Conservation (phyloP, 2,888 invertebrate genomes). For the Ptilodon capucinus region DNA sequence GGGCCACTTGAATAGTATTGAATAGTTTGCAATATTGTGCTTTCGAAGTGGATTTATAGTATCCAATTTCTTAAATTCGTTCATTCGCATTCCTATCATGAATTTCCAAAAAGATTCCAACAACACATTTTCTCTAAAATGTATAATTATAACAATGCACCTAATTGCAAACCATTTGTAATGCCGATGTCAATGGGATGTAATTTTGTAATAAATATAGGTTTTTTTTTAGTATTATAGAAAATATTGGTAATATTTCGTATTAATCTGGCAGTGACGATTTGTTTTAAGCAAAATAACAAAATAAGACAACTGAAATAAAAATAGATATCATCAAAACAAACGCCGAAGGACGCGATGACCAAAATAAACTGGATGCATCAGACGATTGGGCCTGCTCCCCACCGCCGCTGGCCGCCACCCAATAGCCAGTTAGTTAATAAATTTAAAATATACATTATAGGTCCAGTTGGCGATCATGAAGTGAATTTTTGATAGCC, state of each 20-base stretch:
- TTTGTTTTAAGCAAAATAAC: slow-evolving; percentile 16
- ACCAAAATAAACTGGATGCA: slow-evolving; percentile 68
- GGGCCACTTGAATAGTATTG: too few relatives aligned
- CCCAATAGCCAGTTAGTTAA: slow-evolving; percentile 52
- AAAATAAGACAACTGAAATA: slow-evolving; percentile 47
- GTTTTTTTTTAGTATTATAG: too few relatives aligned
- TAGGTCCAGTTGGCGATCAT: slow-evolving; percentile 19
- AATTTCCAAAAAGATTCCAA: too few relatives aligned
- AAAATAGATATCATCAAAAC: slow-evolving; percentile 61
- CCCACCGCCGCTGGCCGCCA: slow-evolving; percentile 51
- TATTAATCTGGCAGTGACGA: not conserved
- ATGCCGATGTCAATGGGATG: too few relatives aligned
- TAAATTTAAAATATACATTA: slow-evolving; percentile 17
- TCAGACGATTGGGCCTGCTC: slow-evolving; percentile 60
- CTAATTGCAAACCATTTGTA: too few relatives aligned
- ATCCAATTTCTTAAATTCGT: too few relatives aligned
- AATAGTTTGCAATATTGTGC: too few relatives aligned
- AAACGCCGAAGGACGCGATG: slow-evolving; percentile 64
- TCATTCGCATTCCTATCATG: too few relatives aligned
- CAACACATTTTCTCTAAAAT: too few relatives aligned
- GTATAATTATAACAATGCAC: too few relatives aligned
- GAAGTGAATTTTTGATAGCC: slow-evolving; percentile 41
- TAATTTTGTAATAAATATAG: too few relatives aligned
- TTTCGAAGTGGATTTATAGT: too few relatives aligned
- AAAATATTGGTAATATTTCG: not conserved